Conservation (phyloP, 64 coral and sea anemone genomes). For the Actinia equina region DNA sequence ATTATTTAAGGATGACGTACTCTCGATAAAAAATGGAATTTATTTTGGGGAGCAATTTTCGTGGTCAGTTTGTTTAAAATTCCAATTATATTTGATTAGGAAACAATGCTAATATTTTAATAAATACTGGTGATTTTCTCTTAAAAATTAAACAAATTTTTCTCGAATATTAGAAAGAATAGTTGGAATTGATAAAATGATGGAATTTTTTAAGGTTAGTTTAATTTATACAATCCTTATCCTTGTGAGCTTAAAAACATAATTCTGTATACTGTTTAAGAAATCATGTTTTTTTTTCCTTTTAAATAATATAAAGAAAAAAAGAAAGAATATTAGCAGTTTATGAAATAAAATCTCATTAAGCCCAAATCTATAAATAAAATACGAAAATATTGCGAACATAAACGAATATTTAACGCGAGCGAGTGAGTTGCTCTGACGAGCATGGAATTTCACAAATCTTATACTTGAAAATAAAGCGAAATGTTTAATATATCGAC, state of each 20-base stretch:
- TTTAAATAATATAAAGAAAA: neutral
- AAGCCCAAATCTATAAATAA: neutral
- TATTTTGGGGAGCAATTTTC: neutral
- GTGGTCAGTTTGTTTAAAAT: neutral
- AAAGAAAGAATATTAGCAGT: neutral
- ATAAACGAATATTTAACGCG: neutral
- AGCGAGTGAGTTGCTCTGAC: neutral
- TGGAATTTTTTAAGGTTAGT: neutral
- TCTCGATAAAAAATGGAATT: neutral
- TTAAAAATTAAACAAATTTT: neutral
- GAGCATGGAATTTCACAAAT: neutral
- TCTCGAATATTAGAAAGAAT: neutral
- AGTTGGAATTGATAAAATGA: neutral
- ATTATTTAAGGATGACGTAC: neutral
- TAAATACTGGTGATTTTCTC: neutral
- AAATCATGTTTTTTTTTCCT: neutral
- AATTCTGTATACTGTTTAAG: neutral
- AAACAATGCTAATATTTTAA: neutral
- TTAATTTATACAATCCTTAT: neutral
- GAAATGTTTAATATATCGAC: neutral
- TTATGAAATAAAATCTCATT: neutral
- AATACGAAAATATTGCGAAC: neutral
- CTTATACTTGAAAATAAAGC: neutral
- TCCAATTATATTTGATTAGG: neutral
- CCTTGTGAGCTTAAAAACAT: neutral